Percentiles rank a stretch among this genome's conserved stretches.
Evolutionary conservation across 2,888 invertebrate genomes (phyloP).

Genomic region (Agriopis leucophaearia): DNA sequence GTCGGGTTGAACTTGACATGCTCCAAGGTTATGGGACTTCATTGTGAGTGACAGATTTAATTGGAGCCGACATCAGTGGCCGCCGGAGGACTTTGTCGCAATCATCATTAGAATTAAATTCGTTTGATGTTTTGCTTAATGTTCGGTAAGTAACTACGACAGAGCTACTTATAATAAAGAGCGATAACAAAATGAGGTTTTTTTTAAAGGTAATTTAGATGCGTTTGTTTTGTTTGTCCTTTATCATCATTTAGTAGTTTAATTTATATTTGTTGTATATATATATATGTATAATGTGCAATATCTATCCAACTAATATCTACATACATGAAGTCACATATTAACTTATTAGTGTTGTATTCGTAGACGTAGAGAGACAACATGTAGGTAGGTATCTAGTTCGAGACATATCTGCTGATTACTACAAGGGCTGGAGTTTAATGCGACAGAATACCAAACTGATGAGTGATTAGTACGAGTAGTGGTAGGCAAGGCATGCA

Average conservation of each 20-base stretch:
- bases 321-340: no score
- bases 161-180: not conserved
- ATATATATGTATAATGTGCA: no score
- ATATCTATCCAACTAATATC: no score
- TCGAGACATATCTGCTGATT: no score
- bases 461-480: not conserved
- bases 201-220: no score
- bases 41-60: constrained; percentile 62
- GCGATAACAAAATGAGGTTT: no score
- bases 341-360: no score
- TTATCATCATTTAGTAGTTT: no score
- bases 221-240: no score
- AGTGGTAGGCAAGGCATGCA: no score
- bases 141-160: no score
- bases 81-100: constrained; percentile 21
- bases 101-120: not conserved
- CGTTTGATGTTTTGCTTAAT: not conserved
- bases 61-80: constrained; percentile 40
- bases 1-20: constrained; percentile 57
- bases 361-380: not conserved
- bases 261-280: no score
- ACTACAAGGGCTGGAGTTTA: not conserved
- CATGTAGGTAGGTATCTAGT: not conserved
- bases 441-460: not conserved
- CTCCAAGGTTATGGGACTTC: constrained; percentile 59